Evolutionary conservation across 2,888 invertebrate species (phyloP).

Genomic region (Cerceris ruficornis): DNA sequence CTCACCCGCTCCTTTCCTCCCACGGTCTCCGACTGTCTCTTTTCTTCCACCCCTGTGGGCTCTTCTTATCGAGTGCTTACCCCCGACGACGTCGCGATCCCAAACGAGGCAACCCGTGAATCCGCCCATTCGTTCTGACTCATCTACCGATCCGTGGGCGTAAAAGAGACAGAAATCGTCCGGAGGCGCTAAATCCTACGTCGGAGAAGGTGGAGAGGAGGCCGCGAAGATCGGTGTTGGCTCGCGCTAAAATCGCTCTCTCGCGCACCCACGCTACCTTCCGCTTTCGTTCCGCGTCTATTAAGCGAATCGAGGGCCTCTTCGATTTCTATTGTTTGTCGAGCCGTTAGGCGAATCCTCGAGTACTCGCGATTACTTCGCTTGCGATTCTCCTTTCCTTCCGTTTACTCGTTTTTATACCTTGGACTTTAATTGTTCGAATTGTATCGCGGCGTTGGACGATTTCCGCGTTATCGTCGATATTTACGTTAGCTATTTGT

Average conservation of each 20-base stretch:
- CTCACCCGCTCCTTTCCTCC: too few species aligned
- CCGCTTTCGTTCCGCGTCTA: constrained; percentile 38
- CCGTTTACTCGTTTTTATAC: too few species aligned
- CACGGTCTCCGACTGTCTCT: too few species aligned
- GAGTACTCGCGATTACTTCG: not conserved
- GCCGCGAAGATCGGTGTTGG: constrained; percentile 50
- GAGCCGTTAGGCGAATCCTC: not conserved
- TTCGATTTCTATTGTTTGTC: constrained; percentile 1
- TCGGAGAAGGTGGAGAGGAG: constrained; percentile 55
- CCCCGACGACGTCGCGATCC: constrained; percentile 38
- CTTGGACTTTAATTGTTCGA: too few species aligned
- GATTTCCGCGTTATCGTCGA: too few species aligned
- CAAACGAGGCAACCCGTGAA: constrained; percentile 23
- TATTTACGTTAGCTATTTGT: too few species aligned
- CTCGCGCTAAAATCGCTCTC: constrained; percentile 44
- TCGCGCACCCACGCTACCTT: constrained; percentile 38
- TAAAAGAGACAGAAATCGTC: constrained; percentile 64
- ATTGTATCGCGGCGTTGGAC: too few species aligned
- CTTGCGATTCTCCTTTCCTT: too few species aligned
- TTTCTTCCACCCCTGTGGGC: too few species aligned
- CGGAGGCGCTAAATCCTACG: constrained; percentile 52
- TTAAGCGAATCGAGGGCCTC: not conserved
- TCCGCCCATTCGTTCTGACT: constrained; percentile 62
- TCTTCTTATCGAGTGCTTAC: constrained; percentile 54
- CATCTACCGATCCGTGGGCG: constrained; percentile 54